Evolutionary conservation across 2,888 invertebrate species (phyloP).

Genomic region (Ornithoptera alexandrae): DNA sequence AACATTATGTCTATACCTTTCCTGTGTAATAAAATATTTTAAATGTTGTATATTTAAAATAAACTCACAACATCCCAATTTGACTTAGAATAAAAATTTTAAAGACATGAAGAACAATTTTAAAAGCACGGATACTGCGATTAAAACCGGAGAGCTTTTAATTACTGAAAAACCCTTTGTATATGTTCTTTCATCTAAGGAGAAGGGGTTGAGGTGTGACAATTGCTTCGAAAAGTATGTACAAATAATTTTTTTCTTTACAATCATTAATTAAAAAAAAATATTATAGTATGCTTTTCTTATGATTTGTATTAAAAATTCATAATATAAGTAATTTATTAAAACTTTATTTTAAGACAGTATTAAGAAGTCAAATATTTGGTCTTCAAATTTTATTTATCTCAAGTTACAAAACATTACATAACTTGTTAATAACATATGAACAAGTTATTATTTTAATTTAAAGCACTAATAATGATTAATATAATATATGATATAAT

Average conservation of each 20-base stretch:
- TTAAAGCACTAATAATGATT: too few species aligned
- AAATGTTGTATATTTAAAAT: neutral
- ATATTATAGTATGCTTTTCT: too few species aligned
- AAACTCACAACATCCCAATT: too few species aligned
- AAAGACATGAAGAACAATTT: slow-evolving; percentile 69
- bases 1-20: slow-evolving; percentile 30
- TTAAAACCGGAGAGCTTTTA: slow-evolving; percentile 84
- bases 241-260: neutral
- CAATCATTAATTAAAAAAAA: too few species aligned
- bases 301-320: too few species aligned
- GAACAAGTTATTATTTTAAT: neutral
- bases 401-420: slow-evolving; percentile 2
- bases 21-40: neutral
- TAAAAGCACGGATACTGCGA: slow-evolving; percentile 57
- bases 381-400: too few species aligned
- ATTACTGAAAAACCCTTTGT: slow-evolving; percentile 88
- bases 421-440: slow-evolving; percentile 3
- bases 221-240: slow-evolving; percentile 86
- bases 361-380: too few species aligned
- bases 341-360: too few species aligned
- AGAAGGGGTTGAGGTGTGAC: slow-evolving; percentile 86
- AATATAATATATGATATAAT: too few species aligned
- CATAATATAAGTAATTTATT: neutral
- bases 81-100: slow-evolving; percentile 15
- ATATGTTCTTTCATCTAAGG: slow-evolving; percentile 85